Evolutionary conservation across 1,140 invertebrate species (phyloP), one percentile per base, ranked within the genome.

Genomic region (Zaprionus vittiger): DNA sequence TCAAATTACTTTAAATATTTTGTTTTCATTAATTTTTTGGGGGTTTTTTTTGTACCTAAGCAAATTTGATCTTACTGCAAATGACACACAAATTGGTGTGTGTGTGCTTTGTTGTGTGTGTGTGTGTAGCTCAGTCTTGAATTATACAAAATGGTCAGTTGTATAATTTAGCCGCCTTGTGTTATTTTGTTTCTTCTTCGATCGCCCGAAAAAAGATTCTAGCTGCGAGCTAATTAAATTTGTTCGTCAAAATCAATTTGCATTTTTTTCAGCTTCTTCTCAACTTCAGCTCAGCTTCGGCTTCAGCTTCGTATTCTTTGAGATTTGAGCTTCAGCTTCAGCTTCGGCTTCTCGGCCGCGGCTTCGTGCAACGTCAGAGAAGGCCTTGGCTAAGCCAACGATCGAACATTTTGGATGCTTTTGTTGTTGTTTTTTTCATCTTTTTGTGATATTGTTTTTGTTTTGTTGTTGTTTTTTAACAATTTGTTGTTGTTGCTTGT

Each of bases 141-240:
- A 61, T 67, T 54, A 73, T 72, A 72, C 70, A 65, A 72, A 62
- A 56, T 72, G 7, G 34, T 47, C 37, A 73, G 70, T 78, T 89
- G 81, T 86, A 86, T 86, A 86, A 82, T 86, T 86, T 86, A 86
- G 79, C 77, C 82, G 79, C 73, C 56, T 71, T 77, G 38, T 73
- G 64, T 41, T 54, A 41, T 17, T 47, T 55, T 44, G n/a, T 41
- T 55, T 52, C 24, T 52, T 47, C 12, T 65, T 34, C 17, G 57
- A 61, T 34, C 49, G 20, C 38, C 20, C 17, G 70, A 80, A 79
- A 79, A 87, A 79, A 84, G 73, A 85, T 87, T 91, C 87, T 91
- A 87, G 87, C 87, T 91, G 78, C 87, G 87, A 91, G 87, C 87
- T 91, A 91, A 91, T 91, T 91, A 91, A 91, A 91, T 91, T 91